Evolutionary conservation across 2,797 vertebrate genomes (phyloP).

Genomic region (Crossoptilon crossoptilon): DNA sequence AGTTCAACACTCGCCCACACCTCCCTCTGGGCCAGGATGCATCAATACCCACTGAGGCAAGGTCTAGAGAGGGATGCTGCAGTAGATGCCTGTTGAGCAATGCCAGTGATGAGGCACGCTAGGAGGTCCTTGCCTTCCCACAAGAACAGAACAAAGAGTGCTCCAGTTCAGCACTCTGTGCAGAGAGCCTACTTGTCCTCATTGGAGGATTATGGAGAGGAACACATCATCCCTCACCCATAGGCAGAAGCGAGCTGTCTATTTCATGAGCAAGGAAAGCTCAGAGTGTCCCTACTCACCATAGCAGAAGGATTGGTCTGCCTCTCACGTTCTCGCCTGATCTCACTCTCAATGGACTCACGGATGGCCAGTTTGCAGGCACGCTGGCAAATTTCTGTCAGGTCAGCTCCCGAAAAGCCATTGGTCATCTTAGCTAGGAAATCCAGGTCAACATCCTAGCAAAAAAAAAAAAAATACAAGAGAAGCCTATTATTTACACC

Average conservation of each 20-base stretch:
- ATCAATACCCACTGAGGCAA: fast-evolving
- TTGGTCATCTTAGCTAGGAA: conserved; percentile 99
- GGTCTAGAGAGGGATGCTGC: background rate
- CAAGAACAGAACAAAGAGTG: background rate
- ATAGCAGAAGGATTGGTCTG: conserved; percentile 98
- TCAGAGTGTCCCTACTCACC: conserved; percentile 79
- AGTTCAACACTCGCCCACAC: fast-evolving
- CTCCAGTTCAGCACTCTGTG: background rate
- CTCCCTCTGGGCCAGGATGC: background rate
- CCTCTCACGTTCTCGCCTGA: conserved; percentile 93
- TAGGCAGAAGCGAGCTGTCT: background rate
- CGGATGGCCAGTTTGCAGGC: conserved; percentile 98
- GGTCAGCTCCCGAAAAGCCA: conserved; percentile 96
- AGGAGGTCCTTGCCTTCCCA: background rate
- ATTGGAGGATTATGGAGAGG: background rate
- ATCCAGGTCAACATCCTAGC: conserved; percentile 94
- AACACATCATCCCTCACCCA: background rate
- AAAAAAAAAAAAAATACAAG: background rate
- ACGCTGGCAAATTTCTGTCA: conserved; percentile 98
- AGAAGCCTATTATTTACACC: background rate
- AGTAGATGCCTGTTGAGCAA: background rate
- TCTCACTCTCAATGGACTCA: conserved; percentile 97
- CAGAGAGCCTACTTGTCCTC: background rate
- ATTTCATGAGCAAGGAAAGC: background rate
- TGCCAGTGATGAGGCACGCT: background rate